Conservation (phyloP, 2,113 vertebrate genomes). For the Pedetes capensis region DNA sequence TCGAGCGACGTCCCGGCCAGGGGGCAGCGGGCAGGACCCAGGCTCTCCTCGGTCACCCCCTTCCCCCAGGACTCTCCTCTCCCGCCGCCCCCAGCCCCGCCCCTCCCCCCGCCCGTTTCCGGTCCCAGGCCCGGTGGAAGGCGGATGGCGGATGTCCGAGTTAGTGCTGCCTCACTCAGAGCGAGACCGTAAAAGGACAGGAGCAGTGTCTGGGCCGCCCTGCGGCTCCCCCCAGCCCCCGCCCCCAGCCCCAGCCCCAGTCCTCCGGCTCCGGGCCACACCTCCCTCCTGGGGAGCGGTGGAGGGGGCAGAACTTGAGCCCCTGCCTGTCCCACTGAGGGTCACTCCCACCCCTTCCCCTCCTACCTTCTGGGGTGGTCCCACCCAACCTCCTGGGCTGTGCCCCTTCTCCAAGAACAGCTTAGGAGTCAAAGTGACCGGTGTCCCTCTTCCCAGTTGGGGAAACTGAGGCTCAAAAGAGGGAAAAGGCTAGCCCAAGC, state of each 20-base stretch:
- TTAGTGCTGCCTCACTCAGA: slow-evolving; percentile 65
- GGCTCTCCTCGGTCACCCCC: background rate
- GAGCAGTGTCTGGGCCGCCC: slow-evolving; percentile 55
- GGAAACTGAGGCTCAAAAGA: slow-evolving; percentile 53
- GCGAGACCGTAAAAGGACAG: slow-evolving; percentile 78
- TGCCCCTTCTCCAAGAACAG: background rate
- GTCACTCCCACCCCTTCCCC: no score
- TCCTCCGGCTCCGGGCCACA: background rate
- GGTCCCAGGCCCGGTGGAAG: slow-evolving; percentile 66
- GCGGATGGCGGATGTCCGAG: slow-evolving; percentile 78
- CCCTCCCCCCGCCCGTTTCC: slow-evolving; percentile 61
- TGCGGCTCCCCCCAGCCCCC: background rate
- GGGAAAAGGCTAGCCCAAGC: background rate
- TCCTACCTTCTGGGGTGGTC: background rate
- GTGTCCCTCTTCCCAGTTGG: background rate
- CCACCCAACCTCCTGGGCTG: background rate
- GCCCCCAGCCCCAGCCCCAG: background rate
- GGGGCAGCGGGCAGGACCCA: background rate
- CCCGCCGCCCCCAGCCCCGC: background rate
- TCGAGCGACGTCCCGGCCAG: background rate
- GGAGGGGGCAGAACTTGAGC: background rate
- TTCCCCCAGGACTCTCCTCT: slow-evolving; percentile 6
- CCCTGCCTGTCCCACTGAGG: background rate
- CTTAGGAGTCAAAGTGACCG: background rate
- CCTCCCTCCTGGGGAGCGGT: background rate